phyloP scores from a whole-genome alignment of 2,797 vertebrate genomes.

The Crypturellus tataupa region DNA sequence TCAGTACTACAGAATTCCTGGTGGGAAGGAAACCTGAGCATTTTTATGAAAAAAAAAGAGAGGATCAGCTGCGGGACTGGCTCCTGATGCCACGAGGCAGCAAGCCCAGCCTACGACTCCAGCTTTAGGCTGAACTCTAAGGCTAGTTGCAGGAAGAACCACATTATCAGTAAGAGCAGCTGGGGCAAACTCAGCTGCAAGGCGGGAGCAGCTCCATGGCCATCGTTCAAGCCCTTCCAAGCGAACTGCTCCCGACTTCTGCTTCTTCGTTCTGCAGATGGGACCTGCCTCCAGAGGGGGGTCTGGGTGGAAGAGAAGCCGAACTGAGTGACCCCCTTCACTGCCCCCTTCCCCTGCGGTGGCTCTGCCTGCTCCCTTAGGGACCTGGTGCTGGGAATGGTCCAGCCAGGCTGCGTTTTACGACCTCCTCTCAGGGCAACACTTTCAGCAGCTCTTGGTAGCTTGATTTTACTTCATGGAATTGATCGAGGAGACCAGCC shows the following conservation, averaged over 20 bases:
- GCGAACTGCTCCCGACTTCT: neutral
- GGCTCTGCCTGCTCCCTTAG: neutral
- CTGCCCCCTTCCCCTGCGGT: neutral
- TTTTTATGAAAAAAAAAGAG: neutral
- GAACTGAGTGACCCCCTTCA: too few species aligned
- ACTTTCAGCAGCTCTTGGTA: neutral
- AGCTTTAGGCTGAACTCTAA: neutral
- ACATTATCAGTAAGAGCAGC: accelerated
- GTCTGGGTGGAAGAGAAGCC: too few species aligned
- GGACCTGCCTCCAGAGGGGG: too few species aligned
- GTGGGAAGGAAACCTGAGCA: conserved; percentile 10
- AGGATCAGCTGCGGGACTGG: neutral
- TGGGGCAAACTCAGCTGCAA: neutral
- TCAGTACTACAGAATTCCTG: neutral
- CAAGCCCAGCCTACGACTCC: neutral
- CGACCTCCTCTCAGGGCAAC: accelerated
- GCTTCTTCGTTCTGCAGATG: too few species aligned
- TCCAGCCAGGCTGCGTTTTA: neutral
- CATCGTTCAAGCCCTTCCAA: neutral
- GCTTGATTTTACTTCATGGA: neutral
- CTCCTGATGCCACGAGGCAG: accelerated
- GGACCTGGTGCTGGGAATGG: neutral
- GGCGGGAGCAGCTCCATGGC: neutral
- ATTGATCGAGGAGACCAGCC: neutral
- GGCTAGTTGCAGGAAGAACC: neutral